These are phyloP conservation scores for Eolophus roseicapilla DNA, from an alignment of 2,113 vertebrate genomes.

Conservation along the genomic window DNA sequence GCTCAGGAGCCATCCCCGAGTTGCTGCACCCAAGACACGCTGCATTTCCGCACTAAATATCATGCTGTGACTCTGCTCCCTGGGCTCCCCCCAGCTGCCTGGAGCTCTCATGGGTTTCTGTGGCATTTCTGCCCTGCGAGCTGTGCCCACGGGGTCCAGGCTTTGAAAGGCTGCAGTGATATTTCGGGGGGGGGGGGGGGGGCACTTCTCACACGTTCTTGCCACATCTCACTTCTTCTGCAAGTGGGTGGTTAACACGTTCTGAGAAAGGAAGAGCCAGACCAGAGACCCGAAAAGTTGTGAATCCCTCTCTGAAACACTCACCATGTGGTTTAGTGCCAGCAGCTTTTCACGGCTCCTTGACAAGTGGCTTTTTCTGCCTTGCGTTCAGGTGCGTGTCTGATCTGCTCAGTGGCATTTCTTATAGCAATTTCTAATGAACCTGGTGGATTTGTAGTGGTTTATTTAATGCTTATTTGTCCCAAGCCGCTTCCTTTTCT, in stretches of 20 bases:
- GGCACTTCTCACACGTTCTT: background rate
- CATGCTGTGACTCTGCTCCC: background rate
- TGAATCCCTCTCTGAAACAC: background rate
- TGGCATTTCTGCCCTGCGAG: background rate
- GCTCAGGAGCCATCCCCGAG: fast-evolving
- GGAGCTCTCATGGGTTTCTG: background rate
- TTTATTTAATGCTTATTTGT: background rate
- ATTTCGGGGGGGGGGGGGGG: background rate
- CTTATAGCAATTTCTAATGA: background rate
- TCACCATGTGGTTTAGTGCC: fast-evolving
- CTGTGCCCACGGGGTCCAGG: fast-evolving
- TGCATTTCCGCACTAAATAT: fast-evolving
- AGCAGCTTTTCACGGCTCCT: background rate
- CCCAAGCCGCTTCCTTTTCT: background rate
- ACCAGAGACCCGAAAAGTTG: background rate
- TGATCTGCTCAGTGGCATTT: background rate
- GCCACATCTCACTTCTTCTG: background rate
- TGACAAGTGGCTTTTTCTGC: background rate
- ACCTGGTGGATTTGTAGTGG: background rate
- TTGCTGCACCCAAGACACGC: background rate
- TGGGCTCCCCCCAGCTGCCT: fast-evolving
- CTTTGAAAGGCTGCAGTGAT: background rate
- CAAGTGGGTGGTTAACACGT: background rate
- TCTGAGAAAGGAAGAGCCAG: background rate
- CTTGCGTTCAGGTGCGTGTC: background rate